Evolutionary conservation across 23 tunicate genomes (phyloP), one percentile per base, ranked within the genome.

Genomic region (Corella eumyota): DNA sequence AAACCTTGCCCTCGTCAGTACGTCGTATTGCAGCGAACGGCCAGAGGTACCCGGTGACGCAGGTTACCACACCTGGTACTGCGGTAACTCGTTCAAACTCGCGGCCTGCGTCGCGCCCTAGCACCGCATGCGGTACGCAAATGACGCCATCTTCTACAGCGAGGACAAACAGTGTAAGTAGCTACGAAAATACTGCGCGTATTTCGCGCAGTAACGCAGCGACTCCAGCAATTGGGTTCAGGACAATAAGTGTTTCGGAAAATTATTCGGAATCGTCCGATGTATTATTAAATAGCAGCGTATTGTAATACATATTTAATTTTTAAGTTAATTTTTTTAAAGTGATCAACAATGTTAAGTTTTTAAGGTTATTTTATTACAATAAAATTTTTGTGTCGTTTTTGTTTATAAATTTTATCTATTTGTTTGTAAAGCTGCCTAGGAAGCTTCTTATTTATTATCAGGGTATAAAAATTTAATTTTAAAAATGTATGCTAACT

Each of bases 61-160:
- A 45, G 25, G 51, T 17, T 32, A 28, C 33, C 45, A 17, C 72
- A 17, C 52, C 72, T 2, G 57, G 58, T 26, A 64, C 58, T 2
- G 30, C 75, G 32, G 61, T 53, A 38, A 74, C 64, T 1, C 25
- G 80, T 27, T 37, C 50, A 31, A 50, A 33, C 37, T 63, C 80
- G 13, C 58, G 70, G 17, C 52, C 67, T 20, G 29, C 60, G 6
- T 36, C 82, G 36, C 82, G 82, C 22, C 61, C 67, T 25, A 66
- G 60, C 34, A 75, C 82, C 0, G 72, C 73, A 50, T 75, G 82
- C 60, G 70, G 82, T 24, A 20, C 61, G 20, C 60, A 58, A 24
- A 58, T 58, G 28, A 48, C 73, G 24, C 74, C 74, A 15, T 26
- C n/a, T n/a, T n/a, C n/a, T n/a, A n/a, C n/a, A n/a, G n/a, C n/a